A percentile compares a stretch with the other conserved stretches of the same genome.
Conservation (phyloP, 2,113 vertebrate genomes). For the Mohoua ochrocephala region DNA sequence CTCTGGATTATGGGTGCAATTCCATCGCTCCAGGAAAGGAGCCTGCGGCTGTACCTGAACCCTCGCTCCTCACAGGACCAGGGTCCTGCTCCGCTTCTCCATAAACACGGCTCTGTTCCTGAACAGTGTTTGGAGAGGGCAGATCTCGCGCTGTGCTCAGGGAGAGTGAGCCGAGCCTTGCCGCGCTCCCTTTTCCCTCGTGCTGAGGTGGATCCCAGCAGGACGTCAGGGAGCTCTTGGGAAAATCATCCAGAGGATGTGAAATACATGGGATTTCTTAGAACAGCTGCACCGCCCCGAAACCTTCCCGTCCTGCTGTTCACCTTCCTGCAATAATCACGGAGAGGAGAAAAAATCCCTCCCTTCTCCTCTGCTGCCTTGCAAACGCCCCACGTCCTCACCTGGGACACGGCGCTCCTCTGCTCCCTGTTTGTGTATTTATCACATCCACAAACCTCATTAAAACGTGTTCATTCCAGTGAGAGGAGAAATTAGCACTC, state of each 20-base stretch:
- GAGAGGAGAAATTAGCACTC: not conserved
- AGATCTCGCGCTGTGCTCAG: rapidly evolving
- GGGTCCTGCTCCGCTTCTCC: not conserved
- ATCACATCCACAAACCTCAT: not conserved
- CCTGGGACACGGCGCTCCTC: not conserved
- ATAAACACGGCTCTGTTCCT: not conserved
- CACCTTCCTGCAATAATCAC: not conserved
- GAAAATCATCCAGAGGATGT: not conserved
- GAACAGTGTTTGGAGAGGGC: not conserved
- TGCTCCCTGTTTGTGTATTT: not conserved
- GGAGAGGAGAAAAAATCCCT: not conserved
- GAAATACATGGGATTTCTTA: not conserved
- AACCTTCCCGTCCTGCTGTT: not conserved
- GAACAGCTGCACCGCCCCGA: not conserved
- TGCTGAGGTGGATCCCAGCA: not conserved
- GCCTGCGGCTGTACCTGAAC: not conserved
- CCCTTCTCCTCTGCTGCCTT: not conserved
- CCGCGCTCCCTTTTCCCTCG: rapidly evolving
- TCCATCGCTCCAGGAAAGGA: not conserved
- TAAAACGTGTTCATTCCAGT: not conserved
- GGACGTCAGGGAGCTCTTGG: rapidly evolving
- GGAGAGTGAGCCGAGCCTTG: not conserved
- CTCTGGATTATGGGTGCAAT: not conserved
- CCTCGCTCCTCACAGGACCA: not conserved
- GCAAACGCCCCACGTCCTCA: rapidly evolving